Evolutionary conservation across 2,888 invertebrate species (phyloP), one percentile per base, ranked within the genome.

Genomic region (Ormyrus rosae): DNA sequence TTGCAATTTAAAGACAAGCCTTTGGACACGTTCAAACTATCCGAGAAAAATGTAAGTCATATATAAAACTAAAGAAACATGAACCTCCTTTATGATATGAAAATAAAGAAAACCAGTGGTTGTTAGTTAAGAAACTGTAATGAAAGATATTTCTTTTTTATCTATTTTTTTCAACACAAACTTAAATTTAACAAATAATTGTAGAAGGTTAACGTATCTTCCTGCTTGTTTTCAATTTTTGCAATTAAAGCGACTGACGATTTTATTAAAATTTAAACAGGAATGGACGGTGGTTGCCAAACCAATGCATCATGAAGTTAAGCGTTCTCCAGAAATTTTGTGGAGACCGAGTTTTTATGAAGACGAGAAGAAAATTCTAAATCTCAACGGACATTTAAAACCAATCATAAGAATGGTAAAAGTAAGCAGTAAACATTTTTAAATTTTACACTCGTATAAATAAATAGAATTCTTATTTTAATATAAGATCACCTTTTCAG

Each of bases 331-430:
- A 11, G 48, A 51, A 19, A 11, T 58, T 19, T 60, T 58, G 48
- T 70, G 60, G 70, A 56, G 60, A 48, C n/a, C 60, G 48, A 13
- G 50, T 5, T 70, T 70, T 48, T 70, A 13, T 7, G 19, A 70
- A 48, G 19, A 45, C 46, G 70, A 70, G 34, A 70, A 48, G 19
- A 7, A 48, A 48, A 5, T 70, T n/a, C 9, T 58, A 9, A 58
- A 56, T 3, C 19, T 19, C 19, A 19, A 19, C 19, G 70, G 48
- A n/a, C 58, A 60, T 10, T 9, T 58, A 10, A 70, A 70, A 48
- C 60, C 70, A 5, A 58, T 48, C 46, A 70, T 70, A 48, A 45
- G 60, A 58, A 70, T 70, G 56, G 11, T 70, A 7, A 70, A 70
- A 55, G 69, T 70, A 13, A 65, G 50, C n/a, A 19, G 19, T 19